Evolutionary conservation across 2,888 invertebrate species (phyloP).

Genomic region (Mamestra brassicae): DNA sequence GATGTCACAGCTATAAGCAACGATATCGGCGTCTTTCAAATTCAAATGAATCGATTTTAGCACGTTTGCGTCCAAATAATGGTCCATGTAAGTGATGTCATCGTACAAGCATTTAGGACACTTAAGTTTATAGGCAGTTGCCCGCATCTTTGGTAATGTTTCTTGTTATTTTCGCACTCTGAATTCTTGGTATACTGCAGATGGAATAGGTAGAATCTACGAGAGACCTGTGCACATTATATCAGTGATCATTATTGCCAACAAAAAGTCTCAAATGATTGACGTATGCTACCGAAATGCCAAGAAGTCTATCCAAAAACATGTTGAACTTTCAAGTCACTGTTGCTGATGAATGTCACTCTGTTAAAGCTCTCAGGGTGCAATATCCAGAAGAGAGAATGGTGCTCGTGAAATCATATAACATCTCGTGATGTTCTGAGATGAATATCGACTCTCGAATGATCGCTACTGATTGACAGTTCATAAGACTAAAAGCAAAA

Average conservation of each 20-base stretch:
- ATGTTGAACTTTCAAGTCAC: not conserved
- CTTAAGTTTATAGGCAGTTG: constrained; percentile 9
- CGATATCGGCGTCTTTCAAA: constrained; percentile 47
- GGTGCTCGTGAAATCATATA: not conserved
- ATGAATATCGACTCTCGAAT: not conserved
- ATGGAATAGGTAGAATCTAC: not conserved
- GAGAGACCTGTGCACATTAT: not conserved
- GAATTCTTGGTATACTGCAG: not conserved
- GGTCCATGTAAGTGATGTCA: constrained; percentile 44
- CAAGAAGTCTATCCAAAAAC: not conserved
- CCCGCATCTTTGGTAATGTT: constrained; percentile 5
- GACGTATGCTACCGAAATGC: no score
- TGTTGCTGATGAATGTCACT: no score
- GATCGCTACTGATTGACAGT: not conserved
- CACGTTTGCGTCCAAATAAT: constrained; percentile 47
- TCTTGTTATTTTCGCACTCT: not conserved
- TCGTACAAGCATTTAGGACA: constrained; percentile 31
- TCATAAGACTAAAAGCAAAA: not conserved
- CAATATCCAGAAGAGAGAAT: no score
- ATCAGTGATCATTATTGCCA: not conserved
- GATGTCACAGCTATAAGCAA: constrained; percentile 41
- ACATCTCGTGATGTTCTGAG: no score
- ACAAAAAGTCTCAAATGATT: not conserved
- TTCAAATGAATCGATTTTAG: constrained; percentile 48
- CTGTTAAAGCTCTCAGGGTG: no score